Conservation (phyloP, 2,797 vertebrate species). For the Mionectes olivaceus region DNA sequence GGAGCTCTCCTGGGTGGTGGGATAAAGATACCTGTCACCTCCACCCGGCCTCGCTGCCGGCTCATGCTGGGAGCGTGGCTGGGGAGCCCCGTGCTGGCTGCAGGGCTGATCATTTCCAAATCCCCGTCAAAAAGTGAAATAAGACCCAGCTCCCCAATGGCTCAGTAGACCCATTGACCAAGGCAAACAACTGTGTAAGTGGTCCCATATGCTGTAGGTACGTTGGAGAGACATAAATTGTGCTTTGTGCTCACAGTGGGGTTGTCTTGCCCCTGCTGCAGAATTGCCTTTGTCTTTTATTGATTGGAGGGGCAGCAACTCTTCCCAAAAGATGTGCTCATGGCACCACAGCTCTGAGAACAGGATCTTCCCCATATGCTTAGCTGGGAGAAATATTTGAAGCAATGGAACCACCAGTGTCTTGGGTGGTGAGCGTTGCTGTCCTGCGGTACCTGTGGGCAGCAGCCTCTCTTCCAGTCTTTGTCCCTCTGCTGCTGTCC, state of each 20-base stretch:
- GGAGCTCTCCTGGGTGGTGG: conserved; percentile 78
- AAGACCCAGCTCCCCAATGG: neutral
- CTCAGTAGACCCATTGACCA: conserved; percentile 14
- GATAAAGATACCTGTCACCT: conserved; percentile 83
- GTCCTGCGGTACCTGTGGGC: rapidly evolving
- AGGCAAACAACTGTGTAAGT: conserved; percentile 66
- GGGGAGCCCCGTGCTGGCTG: conserved; percentile 78
- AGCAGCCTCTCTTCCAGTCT: neutral
- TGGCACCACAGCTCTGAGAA: neutral
- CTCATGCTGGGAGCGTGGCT: conserved; percentile 81
- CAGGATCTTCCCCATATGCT: neutral
- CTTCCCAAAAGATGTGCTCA: neutral
- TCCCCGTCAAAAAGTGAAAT: conserved; percentile 50
- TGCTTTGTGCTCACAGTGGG: neutral
- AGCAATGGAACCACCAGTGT: rapidly evolving
- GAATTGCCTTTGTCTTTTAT: neutral
- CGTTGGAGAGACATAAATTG: conserved; percentile 38
- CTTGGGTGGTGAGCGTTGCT: neutral
- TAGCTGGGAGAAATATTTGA: neutral
- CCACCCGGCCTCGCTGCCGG: conserved; percentile 12
- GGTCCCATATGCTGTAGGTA: conserved; percentile 77
- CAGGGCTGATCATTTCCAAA: conserved; percentile 1
- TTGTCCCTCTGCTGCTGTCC: neutral
- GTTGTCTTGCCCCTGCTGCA: neutral
- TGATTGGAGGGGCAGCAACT: neutral